These are phyloP conservation scores for Epinephelus cyanopodus DNA, from an alignment of 2,113 vertebrate species.

Conservation along the genomic window DNA sequence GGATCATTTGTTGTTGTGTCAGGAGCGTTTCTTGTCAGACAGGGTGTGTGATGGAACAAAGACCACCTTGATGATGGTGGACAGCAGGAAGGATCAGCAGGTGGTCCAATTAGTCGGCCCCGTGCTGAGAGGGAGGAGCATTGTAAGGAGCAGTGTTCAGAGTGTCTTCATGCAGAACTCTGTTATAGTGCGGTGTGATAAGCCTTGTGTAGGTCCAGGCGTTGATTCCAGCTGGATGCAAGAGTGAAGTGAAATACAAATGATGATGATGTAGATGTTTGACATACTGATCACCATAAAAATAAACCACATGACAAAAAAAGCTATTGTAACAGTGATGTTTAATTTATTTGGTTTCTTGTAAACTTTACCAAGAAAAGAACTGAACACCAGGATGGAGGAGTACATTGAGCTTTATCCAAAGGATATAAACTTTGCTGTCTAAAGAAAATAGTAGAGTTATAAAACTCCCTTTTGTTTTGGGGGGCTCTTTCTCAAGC, in stretches of 20 bases:
- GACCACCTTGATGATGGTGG: conserved; percentile 57
- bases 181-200: not conserved
- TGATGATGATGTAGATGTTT: not conserved
- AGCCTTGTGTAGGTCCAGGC: conserved; percentile 3
- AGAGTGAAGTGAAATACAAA: not conserved
- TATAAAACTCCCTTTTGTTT: not conserved
- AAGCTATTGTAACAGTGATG: not conserved
- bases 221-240: not conserved
- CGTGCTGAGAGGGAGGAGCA: conserved; percentile 46
- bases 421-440: not conserved
- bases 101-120: conserved; percentile 64
- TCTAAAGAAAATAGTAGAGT: not conserved
- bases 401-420: not conserved
- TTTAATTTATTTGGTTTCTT: not conserved
- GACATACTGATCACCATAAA: not conserved
- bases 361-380: not conserved
- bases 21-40: conserved; percentile 48
- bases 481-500: not conserved
- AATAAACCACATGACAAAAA: not conserved
- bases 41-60: conserved; percentile 53
- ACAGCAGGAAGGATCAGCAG: conserved; percentile 53
- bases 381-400: not conserved
- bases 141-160: conserved; percentile 16
- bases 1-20: conserved; percentile 57
- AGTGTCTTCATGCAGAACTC: conserved; percentile 17